Conservation (phyloP, 2,888 invertebrate species). For the Terebella lapidaria region DNA sequence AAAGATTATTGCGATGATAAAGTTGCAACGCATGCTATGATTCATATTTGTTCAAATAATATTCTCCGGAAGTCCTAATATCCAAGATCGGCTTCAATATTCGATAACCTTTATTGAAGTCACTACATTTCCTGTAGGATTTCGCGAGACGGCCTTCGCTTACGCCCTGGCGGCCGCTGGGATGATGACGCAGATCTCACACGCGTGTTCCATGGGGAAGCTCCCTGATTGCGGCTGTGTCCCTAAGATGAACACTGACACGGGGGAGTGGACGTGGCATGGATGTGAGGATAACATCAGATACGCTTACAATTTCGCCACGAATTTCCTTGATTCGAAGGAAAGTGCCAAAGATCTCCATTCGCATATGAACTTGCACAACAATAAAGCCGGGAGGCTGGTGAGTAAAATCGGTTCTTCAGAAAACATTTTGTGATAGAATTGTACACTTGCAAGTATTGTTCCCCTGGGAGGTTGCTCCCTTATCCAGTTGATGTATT, state of each 20-base stretch:
- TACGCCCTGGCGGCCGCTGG: constrained; percentile 94
- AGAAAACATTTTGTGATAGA: too few relatives aligned
- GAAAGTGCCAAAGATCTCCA: constrained; percentile 61
- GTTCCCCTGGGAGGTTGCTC: too few relatives aligned
- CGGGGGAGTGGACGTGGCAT: constrained; percentile 72
- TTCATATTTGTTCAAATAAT: too few relatives aligned
- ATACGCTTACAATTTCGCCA: constrained; percentile 78
- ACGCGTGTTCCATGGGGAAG: constrained; percentile 88
- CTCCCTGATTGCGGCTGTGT: constrained; percentile 69
- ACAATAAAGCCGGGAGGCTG: constrained; percentile 49
- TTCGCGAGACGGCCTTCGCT: constrained; percentile 92
- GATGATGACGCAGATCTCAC: constrained; percentile 86
- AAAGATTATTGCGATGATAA: too few relatives aligned
- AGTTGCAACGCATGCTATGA: too few relatives aligned
- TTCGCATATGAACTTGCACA: constrained; percentile 48
- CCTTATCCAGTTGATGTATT: too few relatives aligned
- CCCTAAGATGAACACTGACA: constrained; percentile 63
- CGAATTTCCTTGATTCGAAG: constrained; percentile 82
- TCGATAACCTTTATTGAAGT: too few relatives aligned
- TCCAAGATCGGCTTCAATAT: too few relatives aligned
- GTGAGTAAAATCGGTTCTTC: constrained; percentile 36
- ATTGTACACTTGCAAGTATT: too few relatives aligned
- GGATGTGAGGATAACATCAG: constrained; percentile 71
- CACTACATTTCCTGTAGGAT: constrained; percentile 62
- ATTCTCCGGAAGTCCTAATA: too few relatives aligned